Base-by-base conservation (phyloP, 2,888 invertebrate species). In the Crossocerus cetratus region DNA sequence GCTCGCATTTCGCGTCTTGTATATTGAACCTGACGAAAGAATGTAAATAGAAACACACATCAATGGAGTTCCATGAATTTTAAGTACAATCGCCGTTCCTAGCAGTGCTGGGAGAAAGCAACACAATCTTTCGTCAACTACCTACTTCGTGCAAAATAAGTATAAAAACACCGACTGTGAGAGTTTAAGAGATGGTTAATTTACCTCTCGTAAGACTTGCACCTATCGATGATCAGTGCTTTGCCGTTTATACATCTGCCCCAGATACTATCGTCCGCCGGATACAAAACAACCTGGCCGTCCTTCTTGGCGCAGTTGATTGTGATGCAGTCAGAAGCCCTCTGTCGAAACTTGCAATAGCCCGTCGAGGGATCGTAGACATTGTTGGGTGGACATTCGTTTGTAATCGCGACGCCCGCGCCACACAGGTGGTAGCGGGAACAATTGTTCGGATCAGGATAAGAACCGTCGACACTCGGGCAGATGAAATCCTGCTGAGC, bases 191-290 rank as follows among this genome's bases (percentile, higher is more conserved):
- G 5, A 32, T 32, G 8, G 11, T 32, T 32, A 32, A 8, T n/a
- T 49, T 49, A 49, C 49, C 14, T 61, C 56, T 78, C 65, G 59
- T 72, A 72, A n/a, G 63, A 55, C 32, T 74, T 22, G 64, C 78
- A 78, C 2, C 65, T 62, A 3, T 74, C 76, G 11, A 65, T 3
- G 8, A 78, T 45, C 13, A 21, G 43, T 2, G 76, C 58, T 18
- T 16, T 21, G 1, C 58, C 66, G 1, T 42, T 20, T 0, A 68
- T 43, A 18, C 78, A 78, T 20, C 13, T 62, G 0, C 67, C 78
- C 60, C 68, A 72, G 18, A 78, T 74, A 2, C 74, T 18, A 16
- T 76, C 54, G 54, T 78, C 74, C 23, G 11, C 58, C n/a, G 78
- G 76, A 53, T 78, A 74, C 5, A 59, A 49, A 0, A 78, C 21